phyloP scores from a whole-genome alignment of 53 echinoderm and acorn worm genomes.

The Antedon mediterranea region DNA sequence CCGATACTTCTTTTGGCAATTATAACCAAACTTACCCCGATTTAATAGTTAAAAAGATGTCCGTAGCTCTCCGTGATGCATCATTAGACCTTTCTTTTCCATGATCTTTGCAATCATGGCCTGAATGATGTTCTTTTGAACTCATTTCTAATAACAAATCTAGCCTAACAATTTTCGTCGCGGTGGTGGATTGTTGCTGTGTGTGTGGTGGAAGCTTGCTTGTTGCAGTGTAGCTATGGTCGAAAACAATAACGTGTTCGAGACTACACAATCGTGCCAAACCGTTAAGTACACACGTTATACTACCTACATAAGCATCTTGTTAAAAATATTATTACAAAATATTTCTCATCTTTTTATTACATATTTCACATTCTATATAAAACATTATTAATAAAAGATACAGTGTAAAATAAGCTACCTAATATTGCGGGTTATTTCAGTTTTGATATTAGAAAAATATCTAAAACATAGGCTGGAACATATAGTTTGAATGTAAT shows the following conservation, averaged over 20 bases:
- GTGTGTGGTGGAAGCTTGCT: neutral
- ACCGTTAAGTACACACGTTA: neutral
- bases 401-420: too few species aligned
- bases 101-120: neutral
- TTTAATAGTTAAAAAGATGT: slow-evolving; percentile 58
- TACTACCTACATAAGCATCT: too few species aligned
- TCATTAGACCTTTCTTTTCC: neutral
- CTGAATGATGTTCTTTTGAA: neutral
- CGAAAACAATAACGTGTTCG: neutral
- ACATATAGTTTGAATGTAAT: too few species aligned
- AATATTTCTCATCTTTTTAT: too few species aligned
- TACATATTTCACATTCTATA: too few species aligned
- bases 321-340: too few species aligned
- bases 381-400: too few species aligned
- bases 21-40: slow-evolving; percentile 36
- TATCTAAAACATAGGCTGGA: too few species aligned
- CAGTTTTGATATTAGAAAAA: too few species aligned
- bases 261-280: neutral
- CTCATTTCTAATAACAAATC: neutral
- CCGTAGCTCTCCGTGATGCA: slow-evolving; percentile 25
- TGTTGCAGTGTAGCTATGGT: neutral
- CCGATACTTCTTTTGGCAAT: too few species aligned
- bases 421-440: too few species aligned
- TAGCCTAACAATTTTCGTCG: neutral
- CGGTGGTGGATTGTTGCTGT: neutral